phyloP scores from a whole-genome alignment of 1,140 invertebrate species.

The Danaus melanippus region DNA sequence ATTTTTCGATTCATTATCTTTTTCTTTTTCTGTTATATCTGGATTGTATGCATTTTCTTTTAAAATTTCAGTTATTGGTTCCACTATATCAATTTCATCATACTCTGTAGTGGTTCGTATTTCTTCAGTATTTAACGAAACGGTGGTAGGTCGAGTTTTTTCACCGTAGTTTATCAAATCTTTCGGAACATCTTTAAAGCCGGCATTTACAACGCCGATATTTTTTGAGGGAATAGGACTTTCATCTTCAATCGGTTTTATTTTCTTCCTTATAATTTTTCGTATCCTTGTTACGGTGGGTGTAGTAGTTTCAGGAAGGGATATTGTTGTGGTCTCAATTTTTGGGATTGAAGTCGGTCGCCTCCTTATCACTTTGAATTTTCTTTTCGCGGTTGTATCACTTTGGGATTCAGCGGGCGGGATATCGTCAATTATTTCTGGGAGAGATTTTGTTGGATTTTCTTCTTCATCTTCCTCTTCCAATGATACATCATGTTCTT shows the following conservation, averaged over 20 bases:
- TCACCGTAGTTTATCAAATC: constrained; percentile 53
- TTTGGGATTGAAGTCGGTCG: constrained; percentile 33
- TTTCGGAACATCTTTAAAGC: constrained; percentile 29
- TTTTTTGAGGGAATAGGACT: constrained; percentile 32
- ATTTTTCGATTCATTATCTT: constrained; percentile 6
- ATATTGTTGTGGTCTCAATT: constrained; percentile 21
- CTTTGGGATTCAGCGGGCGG: constrained; percentile 31
- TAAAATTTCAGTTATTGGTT: constrained; percentile 26
- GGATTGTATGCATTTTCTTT: constrained; percentile 17
- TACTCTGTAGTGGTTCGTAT: constrained; percentile 27
- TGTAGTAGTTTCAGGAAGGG: constrained; percentile 22
- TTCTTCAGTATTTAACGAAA: constrained; percentile 23
- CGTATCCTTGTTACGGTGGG: constrained; percentile 48
- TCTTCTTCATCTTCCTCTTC: constrained; percentile 26
- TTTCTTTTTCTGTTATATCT: constrained; percentile 7
- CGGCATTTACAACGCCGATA: constrained; percentile 27
- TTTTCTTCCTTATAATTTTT: constrained; percentile 72
- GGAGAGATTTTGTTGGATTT: constrained; percentile 31
- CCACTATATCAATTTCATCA: constrained; percentile 16
- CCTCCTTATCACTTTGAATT: constrained; percentile 53
- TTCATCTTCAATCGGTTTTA: constrained; percentile 51
- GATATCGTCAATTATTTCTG: constrained; percentile 30
- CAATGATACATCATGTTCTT: constrained; percentile 52
- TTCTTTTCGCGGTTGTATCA: constrained; percentile 46
- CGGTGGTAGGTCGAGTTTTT: constrained; percentile 39